A percentile compares a stretch with the other conserved stretches of the same genome.
Conservation (phyloP, 2,888 invertebrate genomes). For the Melanostoma mellinum region DNA sequence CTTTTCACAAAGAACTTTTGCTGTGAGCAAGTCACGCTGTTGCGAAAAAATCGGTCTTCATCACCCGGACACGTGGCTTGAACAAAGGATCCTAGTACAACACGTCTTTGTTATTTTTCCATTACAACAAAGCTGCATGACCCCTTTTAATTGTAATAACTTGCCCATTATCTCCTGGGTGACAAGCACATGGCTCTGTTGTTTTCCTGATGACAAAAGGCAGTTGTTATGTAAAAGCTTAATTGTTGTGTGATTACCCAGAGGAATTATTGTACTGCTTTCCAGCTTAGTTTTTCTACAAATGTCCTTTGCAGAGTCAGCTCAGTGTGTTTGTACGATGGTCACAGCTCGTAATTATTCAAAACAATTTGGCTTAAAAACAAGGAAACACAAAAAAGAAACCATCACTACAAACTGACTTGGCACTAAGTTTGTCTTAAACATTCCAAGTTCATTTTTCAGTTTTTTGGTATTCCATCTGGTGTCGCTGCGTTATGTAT, state of each 20-base stretch:
- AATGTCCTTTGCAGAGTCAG: too few species aligned
- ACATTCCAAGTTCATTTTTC: not conserved
- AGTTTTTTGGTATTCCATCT: constrained; percentile 31
- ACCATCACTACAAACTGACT: not conserved
- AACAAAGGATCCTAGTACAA: too few species aligned
- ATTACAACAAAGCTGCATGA: not conserved
- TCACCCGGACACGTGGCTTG: too few species aligned
- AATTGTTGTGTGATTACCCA: not conserved
- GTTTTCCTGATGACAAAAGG: not conserved
- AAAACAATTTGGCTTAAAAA: not conserved
- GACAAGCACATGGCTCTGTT: not conserved
- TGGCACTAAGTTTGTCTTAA: not conserved
- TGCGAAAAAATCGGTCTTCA: not conserved
- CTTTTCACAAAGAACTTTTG: too few species aligned
- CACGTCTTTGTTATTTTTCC: not conserved
- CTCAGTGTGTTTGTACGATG: too few species aligned
- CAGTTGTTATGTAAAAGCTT: not conserved
- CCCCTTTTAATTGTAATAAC: not conserved
- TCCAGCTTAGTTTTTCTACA: too few species aligned
- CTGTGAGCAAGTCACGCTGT: too few species aligned
- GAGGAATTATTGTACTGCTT: not conserved
- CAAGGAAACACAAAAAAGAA: not conserved
- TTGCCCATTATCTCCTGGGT: not conserved
- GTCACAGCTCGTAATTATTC: too few species aligned
- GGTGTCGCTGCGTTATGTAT: constrained; percentile 20